Evolutionary conservation across 1,140 invertebrate genomes (phyloP).

Genomic region (Drosophila repletoides): DNA sequence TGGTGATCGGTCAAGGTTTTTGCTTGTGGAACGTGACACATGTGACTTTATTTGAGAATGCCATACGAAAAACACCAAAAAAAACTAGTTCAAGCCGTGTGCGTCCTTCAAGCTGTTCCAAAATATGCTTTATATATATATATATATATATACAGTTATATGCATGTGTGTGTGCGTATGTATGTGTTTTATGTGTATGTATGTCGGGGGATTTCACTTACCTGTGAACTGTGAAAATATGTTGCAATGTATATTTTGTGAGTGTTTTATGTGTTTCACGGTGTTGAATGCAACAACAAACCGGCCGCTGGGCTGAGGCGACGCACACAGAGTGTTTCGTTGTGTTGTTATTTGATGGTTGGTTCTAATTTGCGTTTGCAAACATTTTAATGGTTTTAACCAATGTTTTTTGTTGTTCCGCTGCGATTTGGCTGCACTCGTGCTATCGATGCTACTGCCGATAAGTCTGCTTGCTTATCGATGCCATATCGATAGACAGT

Average conservation of each 20-base stretch:
- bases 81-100: slow-evolving; percentile 39
- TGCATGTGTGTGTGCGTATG: neutral
- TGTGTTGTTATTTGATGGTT: slow-evolving; percentile 31
- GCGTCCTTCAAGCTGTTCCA: slow-evolving; percentile 59
- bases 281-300: slow-evolving; percentile 30
- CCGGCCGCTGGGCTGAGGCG: slow-evolving; percentile 19
- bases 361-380: slow-evolving; percentile 41
- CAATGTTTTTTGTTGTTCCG: slow-evolving; percentile 68
- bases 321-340: slow-evolving; percentile 6
- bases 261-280: too few relatives aligned
- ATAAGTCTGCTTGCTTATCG: slow-evolving; percentile 15
- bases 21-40: slow-evolving; percentile 54
- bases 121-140: slow-evolving; percentile 24
- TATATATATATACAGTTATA: slow-evolving; percentile 16
- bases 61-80: too few relatives aligned
- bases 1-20: slow-evolving; percentile 74
- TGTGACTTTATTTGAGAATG: slow-evolving; percentile 20
- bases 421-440: slow-evolving; percentile 53
- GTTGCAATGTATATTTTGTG: slow-evolving; percentile 66
- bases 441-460: slow-evolving; percentile 35
- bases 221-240: slow-evolving; percentile 67
- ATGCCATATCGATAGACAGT: slow-evolving; percentile 1
- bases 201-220: slow-evolving; percentile 48
- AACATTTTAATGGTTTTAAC: slow-evolving; percentile 55
- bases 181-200: slow-evolving; percentile 17